phyloP scores from a whole-genome alignment of 1,140 invertebrate species.

The Leptinotarsa defecta region DNA sequence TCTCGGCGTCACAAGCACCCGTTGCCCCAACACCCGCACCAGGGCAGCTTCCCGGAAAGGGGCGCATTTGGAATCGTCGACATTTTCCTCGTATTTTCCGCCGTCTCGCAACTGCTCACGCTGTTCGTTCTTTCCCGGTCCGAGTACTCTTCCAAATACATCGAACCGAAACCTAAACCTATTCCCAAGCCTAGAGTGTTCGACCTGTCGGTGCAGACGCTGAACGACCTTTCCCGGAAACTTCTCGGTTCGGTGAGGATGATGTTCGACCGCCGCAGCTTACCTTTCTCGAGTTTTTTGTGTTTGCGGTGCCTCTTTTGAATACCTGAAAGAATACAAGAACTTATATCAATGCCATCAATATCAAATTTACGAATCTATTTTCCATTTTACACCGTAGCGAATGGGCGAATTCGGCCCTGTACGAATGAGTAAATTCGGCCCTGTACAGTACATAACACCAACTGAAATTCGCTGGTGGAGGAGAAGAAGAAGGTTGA shows the following conservation, averaged over 20 bases:
- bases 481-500: too few relatives aligned
- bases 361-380: too few relatives aligned
- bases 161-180: constrained; percentile 32
- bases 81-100: constrained; percentile 60
- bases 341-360: neutral
- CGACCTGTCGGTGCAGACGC: constrained; percentile 52
- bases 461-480: too few relatives aligned
- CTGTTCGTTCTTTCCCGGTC: constrained; percentile 74
- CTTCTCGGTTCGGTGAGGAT: constrained; percentile 37
- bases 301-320: constrained; percentile 50
- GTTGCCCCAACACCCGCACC: constrained; percentile 88
- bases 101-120: constrained; percentile 63
- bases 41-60: constrained; percentile 73
- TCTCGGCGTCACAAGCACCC: constrained; percentile 70
- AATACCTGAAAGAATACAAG: constrained; percentile 12
- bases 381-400: too few relatives aligned
- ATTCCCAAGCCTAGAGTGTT: constrained; percentile 43
- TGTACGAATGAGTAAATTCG: too few relatives aligned
- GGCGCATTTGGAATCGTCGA: constrained; percentile 61
- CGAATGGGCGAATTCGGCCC: too few relatives aligned
- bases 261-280: constrained; percentile 32
- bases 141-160: constrained; percentile 56
- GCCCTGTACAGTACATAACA: too few relatives aligned
- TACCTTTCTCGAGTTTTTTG: constrained; percentile 42
- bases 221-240: constrained; percentile 49